phyloP scores from a whole-genome alignment of 2,113 vertebrate genomes.

The Solenodon paradoxus region DNA sequence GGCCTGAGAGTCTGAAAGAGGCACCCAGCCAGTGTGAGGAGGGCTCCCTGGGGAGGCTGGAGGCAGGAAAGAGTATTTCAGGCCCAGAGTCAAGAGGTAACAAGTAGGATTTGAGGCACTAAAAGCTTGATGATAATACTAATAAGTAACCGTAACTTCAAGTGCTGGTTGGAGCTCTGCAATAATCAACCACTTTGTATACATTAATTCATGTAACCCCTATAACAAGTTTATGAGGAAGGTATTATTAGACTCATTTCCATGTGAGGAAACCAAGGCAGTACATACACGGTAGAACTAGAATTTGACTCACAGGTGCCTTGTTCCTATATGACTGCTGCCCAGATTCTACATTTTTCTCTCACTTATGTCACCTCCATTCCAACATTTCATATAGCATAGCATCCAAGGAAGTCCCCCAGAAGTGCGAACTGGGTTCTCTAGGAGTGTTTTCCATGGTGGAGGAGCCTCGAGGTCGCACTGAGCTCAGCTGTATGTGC shows the following conservation, averaged over 20 bases:
- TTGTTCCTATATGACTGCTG: background rate
- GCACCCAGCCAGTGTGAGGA: background rate
- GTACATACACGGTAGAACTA: background rate
- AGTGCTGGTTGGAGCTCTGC: background rate
- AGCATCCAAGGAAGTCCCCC: background rate
- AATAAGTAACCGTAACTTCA: background rate
- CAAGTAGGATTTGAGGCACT: background rate
- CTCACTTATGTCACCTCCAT: background rate
- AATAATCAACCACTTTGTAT: background rate
- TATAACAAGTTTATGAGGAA: background rate
- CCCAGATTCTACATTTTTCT: background rate
- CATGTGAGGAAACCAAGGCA: background rate
- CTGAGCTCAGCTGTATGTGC: background rate
- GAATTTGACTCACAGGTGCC: background rate
- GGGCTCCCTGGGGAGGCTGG: background rate
- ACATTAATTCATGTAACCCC: background rate
- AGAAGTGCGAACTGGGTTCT: background rate
- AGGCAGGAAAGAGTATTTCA: background rate
- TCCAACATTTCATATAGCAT: background rate
- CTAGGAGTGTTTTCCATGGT: background rate
- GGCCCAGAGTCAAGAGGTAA: background rate
- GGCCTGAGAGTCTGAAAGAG: background rate
- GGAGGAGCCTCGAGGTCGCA: background rate
- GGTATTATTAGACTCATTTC: background rate
- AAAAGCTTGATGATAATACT: background rate